phyloP scores from a whole-genome alignment of 64 coral and sea anemone species.

The Acropora yongei region DNA sequence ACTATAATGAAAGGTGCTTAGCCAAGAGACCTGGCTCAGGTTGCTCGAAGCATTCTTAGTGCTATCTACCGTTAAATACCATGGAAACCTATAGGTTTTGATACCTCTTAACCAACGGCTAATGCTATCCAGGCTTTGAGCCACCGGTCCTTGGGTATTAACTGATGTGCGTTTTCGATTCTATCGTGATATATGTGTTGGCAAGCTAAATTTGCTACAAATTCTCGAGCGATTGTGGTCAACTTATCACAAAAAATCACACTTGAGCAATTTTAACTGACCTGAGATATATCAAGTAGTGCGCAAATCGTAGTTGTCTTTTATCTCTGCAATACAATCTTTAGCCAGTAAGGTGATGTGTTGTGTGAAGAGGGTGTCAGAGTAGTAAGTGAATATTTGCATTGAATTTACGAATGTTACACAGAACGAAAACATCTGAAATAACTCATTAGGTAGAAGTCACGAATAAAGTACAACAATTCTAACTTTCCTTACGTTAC shows the following conservation, averaged over 20 bases:
- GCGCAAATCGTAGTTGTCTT: not conserved
- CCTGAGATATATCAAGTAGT: not conserved
- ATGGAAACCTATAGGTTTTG: too few species aligned
- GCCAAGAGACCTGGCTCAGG: not conserved
- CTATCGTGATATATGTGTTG: not conserved
- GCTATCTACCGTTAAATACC: too few species aligned
- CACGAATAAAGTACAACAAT: not conserved
- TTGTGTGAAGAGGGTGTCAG: too few species aligned
- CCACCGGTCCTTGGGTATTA: not conserved
- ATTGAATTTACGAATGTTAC: not conserved
- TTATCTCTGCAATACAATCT: not conserved
- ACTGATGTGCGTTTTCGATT: not conserved
- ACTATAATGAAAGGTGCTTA: not conserved
- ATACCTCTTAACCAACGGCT: too few species aligned
- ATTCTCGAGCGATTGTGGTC: slow-evolving; percentile 3
- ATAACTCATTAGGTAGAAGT: not conserved
- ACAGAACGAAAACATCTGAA: not conserved
- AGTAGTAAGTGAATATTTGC: not conserved
- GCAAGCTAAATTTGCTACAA: not conserved
- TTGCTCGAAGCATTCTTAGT: too few species aligned
- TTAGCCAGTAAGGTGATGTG: not conserved
- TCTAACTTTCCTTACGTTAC: not conserved
- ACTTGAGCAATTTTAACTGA: not conserved
- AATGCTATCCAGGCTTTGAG: too few species aligned
- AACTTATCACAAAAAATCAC: not conserved